These are phyloP conservation scores for Acanthurus lineatus DNA, from an alignment of 2,797 vertebrate species.

Conservation along the genomic window DNA sequence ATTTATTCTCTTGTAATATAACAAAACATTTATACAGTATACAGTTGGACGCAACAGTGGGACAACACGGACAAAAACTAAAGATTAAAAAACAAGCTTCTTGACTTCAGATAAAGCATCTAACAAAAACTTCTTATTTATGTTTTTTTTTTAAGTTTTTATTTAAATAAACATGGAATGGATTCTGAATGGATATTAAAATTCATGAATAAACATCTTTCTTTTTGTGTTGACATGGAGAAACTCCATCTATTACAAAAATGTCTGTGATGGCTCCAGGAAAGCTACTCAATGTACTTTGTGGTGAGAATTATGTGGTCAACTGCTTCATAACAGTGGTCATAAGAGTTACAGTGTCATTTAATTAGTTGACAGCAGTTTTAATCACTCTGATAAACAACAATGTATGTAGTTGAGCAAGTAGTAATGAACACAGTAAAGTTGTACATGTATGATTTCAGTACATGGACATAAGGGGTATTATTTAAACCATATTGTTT, in stretches of 20 bases:
- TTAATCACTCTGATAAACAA: neutral
- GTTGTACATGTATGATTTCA: neutral
- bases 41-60: neutral
- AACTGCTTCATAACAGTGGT: too few relatives aligned
- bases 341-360: neutral
- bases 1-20: neutral
- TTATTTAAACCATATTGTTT: neutral
- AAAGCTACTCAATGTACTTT: neutral
- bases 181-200: neutral
- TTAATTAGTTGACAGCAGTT: neutral
- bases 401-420: neutral
- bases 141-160: neutral
- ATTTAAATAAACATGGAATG: neutral
- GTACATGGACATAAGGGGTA: neutral
- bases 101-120: neutral
- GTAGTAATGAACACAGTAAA: neutral
- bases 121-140: neutral
- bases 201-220: neutral
- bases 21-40: neutral
- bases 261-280: neutral
- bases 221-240: neutral
- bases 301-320: neutral
- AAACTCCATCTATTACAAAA: neutral
- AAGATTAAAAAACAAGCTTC: neutral
- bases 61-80: neutral